phyloP scores from a whole-genome alignment of 2,888 invertebrate genomes.

The Notodromas monacha region DNA sequence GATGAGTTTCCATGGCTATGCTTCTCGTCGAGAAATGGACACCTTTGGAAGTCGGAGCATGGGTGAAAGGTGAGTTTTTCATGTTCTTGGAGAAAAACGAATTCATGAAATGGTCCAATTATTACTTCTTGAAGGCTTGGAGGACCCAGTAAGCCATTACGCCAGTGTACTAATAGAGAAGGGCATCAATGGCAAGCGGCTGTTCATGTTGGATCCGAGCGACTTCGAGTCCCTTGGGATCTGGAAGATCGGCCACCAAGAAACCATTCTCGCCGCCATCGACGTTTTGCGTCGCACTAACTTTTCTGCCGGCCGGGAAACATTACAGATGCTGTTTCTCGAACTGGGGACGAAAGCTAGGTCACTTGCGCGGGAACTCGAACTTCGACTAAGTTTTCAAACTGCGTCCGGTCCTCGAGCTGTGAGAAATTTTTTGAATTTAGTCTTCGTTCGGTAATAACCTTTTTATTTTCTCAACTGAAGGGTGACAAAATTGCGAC shows the following conservation, averaged over 20 bases:
- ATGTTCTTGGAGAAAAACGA: too few species aligned
- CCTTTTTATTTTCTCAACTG: constrained; percentile 9
- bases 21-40: too few species aligned
- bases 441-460: too few species aligned
- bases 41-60: too few species aligned
- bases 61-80: too few species aligned
- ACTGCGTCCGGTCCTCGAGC: too few species aligned
- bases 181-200: constrained; percentile 41
- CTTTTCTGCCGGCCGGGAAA: constrained; percentile 50
- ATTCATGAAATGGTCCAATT: too few species aligned
- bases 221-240: constrained; percentile 62
- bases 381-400: too few species aligned
- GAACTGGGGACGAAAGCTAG: constrained; percentile 50
- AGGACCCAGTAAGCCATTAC: constrained; percentile 41
- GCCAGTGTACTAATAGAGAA: constrained; percentile 43
- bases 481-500: constrained; percentile 17
- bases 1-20: too few species aligned
- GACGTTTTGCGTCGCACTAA: constrained; percentile 64
- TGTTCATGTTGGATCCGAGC: constrained; percentile 51
- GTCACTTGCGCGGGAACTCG: constrained; percentile 33
- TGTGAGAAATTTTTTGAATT: too few species aligned
- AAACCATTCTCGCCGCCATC: constrained; percentile 63
- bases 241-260: constrained; percentile 61
- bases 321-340: constrained; percentile 55
- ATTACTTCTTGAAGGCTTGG: too few species aligned